Percentiles rank a stretch among this genome's conserved stretches.
Evolutionary conservation across 1,140 invertebrate species (phyloP).

Genomic region (Sesamia nonagrioides): DNA sequence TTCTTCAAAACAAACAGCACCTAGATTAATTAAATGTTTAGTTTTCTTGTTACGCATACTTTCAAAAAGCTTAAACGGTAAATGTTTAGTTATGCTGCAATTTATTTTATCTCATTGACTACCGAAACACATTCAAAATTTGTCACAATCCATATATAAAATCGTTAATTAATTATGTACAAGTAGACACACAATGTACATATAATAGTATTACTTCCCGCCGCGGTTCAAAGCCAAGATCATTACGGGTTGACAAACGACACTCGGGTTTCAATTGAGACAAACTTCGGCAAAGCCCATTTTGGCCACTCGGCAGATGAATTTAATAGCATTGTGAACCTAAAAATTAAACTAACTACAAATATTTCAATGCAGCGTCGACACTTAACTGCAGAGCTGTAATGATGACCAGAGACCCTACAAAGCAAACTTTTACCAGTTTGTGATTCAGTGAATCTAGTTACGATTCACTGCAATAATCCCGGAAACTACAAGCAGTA

Average conservation of each 20-base stretch:
- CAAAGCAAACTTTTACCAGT: constrained; percentile 40
- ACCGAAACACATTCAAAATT: constrained; percentile 28
- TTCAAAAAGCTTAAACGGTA: constrained; percentile 21
- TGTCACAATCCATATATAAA: background rate
- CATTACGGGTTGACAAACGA: constrained; percentile 59
- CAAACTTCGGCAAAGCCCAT: constrained; percentile 56
- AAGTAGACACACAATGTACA: constrained; percentile 28
- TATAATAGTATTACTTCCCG: constrained; percentile 50
- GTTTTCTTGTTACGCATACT: background rate
- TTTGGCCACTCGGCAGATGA: constrained; percentile 51
- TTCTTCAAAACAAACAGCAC: background rate
- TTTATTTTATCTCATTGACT: constrained; percentile 36
- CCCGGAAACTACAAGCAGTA: background rate
- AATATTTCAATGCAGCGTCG: constrained; percentile 27
- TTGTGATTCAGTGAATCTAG: too few relatives aligned
- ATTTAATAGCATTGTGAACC: constrained; percentile 58
- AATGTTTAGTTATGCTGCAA: constrained; percentile 8
- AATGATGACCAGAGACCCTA: constrained; percentile 9
- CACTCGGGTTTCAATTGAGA: constrained; percentile 50
- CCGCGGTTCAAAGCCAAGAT: constrained; percentile 50
- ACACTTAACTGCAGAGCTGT: constrained; percentile 24
- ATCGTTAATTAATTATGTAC: constrained; percentile 43
- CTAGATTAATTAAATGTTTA: constrained; percentile 5
- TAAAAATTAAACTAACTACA: constrained; percentile 48
- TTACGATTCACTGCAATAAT: constrained; percentile 13